Evolutionary conservation across 1,140 invertebrate species (phyloP), one percentile per base, ranked within the genome.

Genomic region (Zaprionus taronus): DNA sequence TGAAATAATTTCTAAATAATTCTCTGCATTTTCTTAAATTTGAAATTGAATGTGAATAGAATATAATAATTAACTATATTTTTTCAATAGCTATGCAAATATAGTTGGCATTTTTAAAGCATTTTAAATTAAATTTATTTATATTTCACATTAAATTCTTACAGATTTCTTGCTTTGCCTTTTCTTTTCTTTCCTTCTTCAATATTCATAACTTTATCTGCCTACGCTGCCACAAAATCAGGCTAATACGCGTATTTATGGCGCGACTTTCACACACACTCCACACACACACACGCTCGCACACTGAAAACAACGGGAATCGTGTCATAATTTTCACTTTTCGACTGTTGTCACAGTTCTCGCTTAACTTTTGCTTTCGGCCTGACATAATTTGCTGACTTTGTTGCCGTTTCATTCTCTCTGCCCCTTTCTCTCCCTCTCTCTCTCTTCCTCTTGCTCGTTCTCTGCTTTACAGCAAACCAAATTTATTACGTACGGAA

Each of bases 241-340:
- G 85, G 85, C 85, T 89, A 89, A 90, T 89, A 90, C 79, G 81
- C 75, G 85, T 89, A 89, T 90, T 89, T 89, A 89, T 90, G 79
- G 47, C 55, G 20, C 17, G 51, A 55, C 57, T 73, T 77, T 74
- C 80, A 70, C 62, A 69, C 36, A 60, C 58, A 51, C 26, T 2
- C n/a, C 58, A 51, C 26, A 1, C n/a, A 31, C 49, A 36, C 49
- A 53, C n/a, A 31, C 55, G 20, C 41, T 3, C 17, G 11, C 31
- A 58, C 58, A 44, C 15, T 14, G 41, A 58, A 38, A 20, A 64
- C 49, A 41, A 56, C 68, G 49, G 56, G 41, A 72, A 67, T 79
- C 60, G 72, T 83, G 74, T 80, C 82, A 89, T 81, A 80, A 87
- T 87, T 89, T 87, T 89, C 84, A 89, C 84, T 90, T 89, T 89